Base-by-base conservation (phyloP, 2,888 invertebrate species). In the Drymonia ruficornis region DNA sequence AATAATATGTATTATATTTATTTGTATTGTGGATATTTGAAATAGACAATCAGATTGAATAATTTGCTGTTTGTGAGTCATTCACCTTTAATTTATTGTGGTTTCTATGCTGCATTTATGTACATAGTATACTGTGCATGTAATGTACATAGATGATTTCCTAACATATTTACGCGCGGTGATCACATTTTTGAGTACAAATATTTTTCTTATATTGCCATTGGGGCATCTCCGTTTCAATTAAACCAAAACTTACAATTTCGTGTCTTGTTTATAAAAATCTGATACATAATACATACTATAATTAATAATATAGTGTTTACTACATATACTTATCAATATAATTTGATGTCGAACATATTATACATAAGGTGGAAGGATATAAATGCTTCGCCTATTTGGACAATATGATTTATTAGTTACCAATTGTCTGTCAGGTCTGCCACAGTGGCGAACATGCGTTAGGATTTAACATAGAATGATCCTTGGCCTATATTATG, bases 381-480 rank as follows among this genome's bases (percentile, higher is more conserved):
- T 54, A 67, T 46, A 56, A 52, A 60, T 62, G 60, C 64, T 74
- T 74, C 65, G 74, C 72, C 64, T 73, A 62, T 74, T 76, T 75
- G 78, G 86, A 87, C 88, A 88, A 84, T 87, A 88, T 84, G 67
- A 80, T 73, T 76, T 74, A 64, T 80, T 74, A 86, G 87, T 88
- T 90, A 88, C 89, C 89, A 88, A 65, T 75, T 65, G 59, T 75
- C 76, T 75, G 78, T 72, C 70, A 72, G 65, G 57, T 65, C 66
- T 68, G 72, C 72, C 76, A 74, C 74, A 73, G 67, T 71, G 67
- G 62, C 55, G 63, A 68, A 69, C 70, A 76, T 73, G 74, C 76
- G 72, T 72, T 73, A 70, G 58, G 63, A 63, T 66, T 71, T 44
- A 18, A 50, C 45, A 34, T 38, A 42, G 53, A n/a, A 38, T 1